phyloP scores from a whole-genome alignment of 2,113 vertebrate genomes.

The Hippocampus barbouri region DNA sequence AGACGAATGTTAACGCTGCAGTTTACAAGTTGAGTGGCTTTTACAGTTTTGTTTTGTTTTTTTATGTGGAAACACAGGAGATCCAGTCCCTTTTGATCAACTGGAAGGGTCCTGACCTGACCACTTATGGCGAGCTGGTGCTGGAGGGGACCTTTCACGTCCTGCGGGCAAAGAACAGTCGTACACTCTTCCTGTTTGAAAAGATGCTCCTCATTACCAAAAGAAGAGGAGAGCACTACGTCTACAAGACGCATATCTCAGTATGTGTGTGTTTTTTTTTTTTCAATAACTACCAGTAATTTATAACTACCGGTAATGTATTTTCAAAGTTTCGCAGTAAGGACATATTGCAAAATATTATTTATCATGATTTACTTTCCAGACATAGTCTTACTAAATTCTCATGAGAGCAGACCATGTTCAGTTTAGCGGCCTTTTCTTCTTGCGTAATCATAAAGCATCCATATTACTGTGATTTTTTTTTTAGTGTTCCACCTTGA shows the following conservation, averaged over 20 bases:
- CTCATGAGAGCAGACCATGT: neutral
- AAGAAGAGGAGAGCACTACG: constrained; percentile 87
- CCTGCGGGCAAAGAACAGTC: constrained; percentile 85
- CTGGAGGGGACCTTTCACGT: constrained; percentile 91
- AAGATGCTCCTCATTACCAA: constrained; percentile 90
- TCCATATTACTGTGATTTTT: constrained; percentile 17
- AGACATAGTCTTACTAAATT: neutral
- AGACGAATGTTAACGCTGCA: neutral
- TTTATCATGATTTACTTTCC: neutral
- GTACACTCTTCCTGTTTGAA: constrained; percentile 92
- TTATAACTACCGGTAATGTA: too few species aligned
- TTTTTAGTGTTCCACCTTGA: constrained; percentile 86
- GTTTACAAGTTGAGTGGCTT: neutral
- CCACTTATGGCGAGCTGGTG: constrained; percentile 88
- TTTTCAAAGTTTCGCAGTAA: too few species aligned
- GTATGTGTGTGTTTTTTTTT: constrained; percentile 59
- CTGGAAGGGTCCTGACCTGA: constrained; percentile 93
- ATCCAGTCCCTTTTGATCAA: constrained; percentile 92
- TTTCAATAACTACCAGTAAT: neutral
- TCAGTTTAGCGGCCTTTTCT: neutral
- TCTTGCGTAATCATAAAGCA: neutral
- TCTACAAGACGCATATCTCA: constrained; percentile 89
- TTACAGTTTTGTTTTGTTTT: neutral
- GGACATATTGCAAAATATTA: too few species aligned
- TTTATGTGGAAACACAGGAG: constrained; percentile 74